Percentiles rank a stretch among this genome's conserved stretches.
Evolutionary conservation across 2,888 invertebrate species (phyloP).

Genomic region (Eupithecia subumbrata): DNA sequence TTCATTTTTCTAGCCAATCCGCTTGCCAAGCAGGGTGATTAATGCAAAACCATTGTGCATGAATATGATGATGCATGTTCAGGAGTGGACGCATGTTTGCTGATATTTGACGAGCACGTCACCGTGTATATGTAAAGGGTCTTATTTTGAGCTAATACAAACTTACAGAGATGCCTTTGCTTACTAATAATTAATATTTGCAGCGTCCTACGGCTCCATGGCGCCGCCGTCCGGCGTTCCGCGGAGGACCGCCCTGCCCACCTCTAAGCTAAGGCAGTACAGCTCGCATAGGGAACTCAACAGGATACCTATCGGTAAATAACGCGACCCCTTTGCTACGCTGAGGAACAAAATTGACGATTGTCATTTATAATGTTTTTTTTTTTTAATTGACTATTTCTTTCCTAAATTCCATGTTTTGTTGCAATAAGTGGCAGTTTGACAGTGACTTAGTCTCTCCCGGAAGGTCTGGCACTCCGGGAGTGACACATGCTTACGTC

Average conservation of each 20-base stretch:
- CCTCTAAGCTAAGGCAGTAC: constrained; percentile 80
- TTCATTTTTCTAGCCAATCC: no score
- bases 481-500: no score
- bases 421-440: no score
- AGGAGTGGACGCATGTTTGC: neutral
- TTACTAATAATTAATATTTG: constrained; percentile 50
- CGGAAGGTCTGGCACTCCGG: no score
- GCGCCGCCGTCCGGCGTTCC: constrained; percentile 63
- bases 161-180: constrained; percentile 16
- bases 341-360: no score
- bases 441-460: no score
- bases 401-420: no score
- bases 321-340: constrained; percentile 14
- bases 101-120: neutral
- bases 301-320: constrained; percentile 75
- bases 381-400: no score
- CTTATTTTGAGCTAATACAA: neutral
- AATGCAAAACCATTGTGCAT: no score
- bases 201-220: constrained; percentile 66
- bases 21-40: no score
- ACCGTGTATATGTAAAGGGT: neutral
- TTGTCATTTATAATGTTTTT: no score
- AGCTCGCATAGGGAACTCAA: constrained; percentile 80
- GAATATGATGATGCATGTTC: neutral
- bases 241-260: constrained; percentile 71